Evolutionary conservation across 2,797 vertebrate genomes (phyloP).

Genomic region (Spinus pinus): DNA sequence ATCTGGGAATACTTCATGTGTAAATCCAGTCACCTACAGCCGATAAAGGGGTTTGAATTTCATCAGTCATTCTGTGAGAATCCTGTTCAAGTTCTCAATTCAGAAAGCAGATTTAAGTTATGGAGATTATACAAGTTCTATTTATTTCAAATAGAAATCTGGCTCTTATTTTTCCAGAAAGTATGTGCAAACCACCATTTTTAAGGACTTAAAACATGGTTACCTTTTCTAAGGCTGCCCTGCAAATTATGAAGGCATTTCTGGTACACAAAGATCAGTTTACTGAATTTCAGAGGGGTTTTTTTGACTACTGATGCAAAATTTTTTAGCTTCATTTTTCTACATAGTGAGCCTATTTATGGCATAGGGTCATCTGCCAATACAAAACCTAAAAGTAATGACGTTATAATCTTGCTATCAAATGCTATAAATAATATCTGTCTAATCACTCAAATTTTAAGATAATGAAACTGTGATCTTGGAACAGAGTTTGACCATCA

Average conservation of each 20-base stretch:
- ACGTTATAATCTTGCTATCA: not conserved
- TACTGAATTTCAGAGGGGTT: not conserved
- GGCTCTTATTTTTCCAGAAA: not conserved
- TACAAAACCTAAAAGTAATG: not conserved
- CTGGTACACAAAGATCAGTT: not conserved
- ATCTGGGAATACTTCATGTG: not conserved
- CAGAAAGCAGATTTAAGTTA: not conserved
- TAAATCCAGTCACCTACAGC: not conserved
- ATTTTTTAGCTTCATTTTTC: not conserved
- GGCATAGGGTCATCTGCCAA: not conserved
- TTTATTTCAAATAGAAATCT: not conserved
- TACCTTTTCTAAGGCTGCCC: not conserved
- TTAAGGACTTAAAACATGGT: not conserved
- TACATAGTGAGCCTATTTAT: not conserved
- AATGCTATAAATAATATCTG: not conserved
- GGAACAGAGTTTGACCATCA: not conserved
- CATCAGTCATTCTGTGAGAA: not conserved
- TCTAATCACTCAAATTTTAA: not conserved
- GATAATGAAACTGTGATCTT: not conserved
- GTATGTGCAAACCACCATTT: not conserved
- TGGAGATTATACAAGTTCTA: not conserved
- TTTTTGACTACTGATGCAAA: not conserved
- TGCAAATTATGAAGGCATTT: not conserved
- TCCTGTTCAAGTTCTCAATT: not conserved
- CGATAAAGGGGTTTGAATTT: not conserved